phyloP scores from a whole-genome alignment of 1,140 invertebrate genomes.

The Drosophila truncata region DNA sequence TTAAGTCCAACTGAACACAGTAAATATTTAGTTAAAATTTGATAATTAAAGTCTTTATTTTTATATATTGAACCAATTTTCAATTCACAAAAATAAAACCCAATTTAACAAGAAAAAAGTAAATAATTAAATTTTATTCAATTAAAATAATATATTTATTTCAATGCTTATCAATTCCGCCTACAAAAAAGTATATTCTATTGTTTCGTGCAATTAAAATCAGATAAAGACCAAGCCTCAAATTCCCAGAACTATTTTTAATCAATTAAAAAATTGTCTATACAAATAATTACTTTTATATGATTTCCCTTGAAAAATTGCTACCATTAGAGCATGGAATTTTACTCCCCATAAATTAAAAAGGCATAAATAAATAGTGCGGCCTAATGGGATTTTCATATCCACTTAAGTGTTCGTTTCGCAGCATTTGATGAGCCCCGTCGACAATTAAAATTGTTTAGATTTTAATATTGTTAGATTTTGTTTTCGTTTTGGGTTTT shows the following conservation, averaged over 20 bases:
- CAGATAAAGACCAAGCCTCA: background rate
- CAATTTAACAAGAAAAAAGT: no score
- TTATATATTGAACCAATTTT: no score
- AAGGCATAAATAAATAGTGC: slow-evolving; percentile 28
- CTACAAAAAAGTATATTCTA: no score
- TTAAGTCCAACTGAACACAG: background rate
- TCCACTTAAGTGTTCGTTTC: slow-evolving; percentile 16
- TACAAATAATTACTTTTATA: slow-evolving; percentile 9
- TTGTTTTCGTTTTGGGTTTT: slow-evolving; percentile 47
- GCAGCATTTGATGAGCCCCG: slow-evolving; percentile 46
- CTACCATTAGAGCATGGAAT: slow-evolving; percentile 2
- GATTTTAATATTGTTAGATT: slow-evolving; percentile 44
- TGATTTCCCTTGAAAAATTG: slow-evolving; percentile 2
- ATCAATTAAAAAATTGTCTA: background rate
- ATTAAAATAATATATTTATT: no score
- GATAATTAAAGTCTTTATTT: no score
- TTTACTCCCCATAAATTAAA: slow-evolving; percentile 38
- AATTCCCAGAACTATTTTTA: slow-evolving; percentile 13
- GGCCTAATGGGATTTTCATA: slow-evolving; percentile 36
- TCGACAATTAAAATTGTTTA: slow-evolving; percentile 41
- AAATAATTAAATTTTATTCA: no score
- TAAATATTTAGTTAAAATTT: no score
- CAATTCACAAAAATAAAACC: no score
- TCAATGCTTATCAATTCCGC: no score
- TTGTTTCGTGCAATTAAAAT: background rate